Conservation (phyloP, 2,888 invertebrate species). For the Calliphora vomitoria region DNA sequence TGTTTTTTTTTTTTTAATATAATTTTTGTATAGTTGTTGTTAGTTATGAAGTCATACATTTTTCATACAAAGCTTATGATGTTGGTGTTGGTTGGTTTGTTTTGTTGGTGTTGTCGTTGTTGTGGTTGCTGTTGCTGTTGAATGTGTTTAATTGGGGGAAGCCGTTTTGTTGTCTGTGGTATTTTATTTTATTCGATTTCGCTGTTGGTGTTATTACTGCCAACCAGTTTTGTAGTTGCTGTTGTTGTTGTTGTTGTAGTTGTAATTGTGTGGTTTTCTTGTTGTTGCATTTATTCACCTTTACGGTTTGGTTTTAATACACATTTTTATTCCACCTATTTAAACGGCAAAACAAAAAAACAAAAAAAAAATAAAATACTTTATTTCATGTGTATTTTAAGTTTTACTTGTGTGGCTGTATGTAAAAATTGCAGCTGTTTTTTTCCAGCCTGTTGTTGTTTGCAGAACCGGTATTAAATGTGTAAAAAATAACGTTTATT, state of each 20-base stretch:
- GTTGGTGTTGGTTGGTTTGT: background rate
- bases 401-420: background rate
- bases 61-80: background rate
- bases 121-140: slow-evolving; percentile 25
- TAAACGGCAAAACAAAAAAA: too few species aligned
- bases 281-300: slow-evolving; percentile 58
- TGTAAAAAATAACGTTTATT: slow-evolving; percentile 29
- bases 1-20: background rate
- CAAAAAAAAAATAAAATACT: slow-evolving; percentile 21
- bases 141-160: slow-evolving; percentile 71
- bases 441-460: slow-evolving; percentile 20
- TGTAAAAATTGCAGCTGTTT: slow-evolving; percentile 71
- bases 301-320: slow-evolving; percentile 54
- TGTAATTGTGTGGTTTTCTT: slow-evolving; percentile 23
- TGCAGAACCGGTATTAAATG: slow-evolving; percentile 57
- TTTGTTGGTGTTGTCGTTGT: slow-evolving; percentile 36
- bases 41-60: slow-evolving; percentile 62
- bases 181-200: slow-evolving; percentile 8
- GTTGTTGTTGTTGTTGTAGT: background rate
- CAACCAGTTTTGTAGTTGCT: background rate
- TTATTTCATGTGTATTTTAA: slow-evolving; percentile 28
- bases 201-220: slow-evolving; percentile 30
- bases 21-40: background rate
- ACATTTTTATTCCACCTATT: slow-evolving; percentile 26
- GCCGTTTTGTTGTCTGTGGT: slow-evolving; percentile 71